Percentiles rank a stretch among this genome's conserved stretches.
Evolutionary conservation across 2,797 vertebrate species (phyloP).

Genomic region (Scleropages formosus): DNA sequence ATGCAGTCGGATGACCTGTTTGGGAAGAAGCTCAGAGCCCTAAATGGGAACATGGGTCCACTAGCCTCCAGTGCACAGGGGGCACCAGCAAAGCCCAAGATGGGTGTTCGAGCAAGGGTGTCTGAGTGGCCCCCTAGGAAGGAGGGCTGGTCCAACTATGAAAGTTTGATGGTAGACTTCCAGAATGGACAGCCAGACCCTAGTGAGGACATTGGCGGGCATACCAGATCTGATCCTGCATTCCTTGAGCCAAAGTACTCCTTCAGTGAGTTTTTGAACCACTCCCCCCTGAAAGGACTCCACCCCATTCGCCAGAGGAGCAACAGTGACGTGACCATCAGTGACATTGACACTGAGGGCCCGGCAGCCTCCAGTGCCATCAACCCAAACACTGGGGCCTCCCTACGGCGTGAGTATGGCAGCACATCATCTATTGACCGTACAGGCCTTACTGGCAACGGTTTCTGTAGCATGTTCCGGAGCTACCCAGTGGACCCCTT

Average conservation of each 20-base stretch:
- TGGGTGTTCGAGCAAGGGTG: slow-evolving; percentile 81
- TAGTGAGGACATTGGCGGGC: slow-evolving; percentile 46
- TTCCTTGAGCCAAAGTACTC: slow-evolving; percentile 79
- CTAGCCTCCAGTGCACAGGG: slow-evolving; percentile 63
- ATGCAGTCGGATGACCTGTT: slow-evolving; percentile 82
- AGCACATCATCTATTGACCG: slow-evolving; percentile 96
- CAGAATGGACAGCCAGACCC: slow-evolving; percentile 67
- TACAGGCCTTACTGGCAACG: slow-evolving; percentile 84
- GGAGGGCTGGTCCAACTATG: slow-evolving; percentile 68
- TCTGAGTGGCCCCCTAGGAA: slow-evolving; percentile 82
- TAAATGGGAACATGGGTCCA: slow-evolving; percentile 74
- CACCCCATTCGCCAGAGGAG: slow-evolving; percentile 92
- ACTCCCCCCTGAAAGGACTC: slow-evolving; percentile 82
- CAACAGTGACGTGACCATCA: slow-evolving; percentile 97
- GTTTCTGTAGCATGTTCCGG: slow-evolving; percentile 86
- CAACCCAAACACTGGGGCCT: slow-evolving; percentile 93
- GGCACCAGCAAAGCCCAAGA: slow-evolving; percentile 81
- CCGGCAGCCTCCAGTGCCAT: slow-evolving; percentile 87
- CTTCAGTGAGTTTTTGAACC: slow-evolving; percentile 79
- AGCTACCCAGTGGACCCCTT: slow-evolving; percentile 80
- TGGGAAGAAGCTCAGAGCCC: slow-evolving; percentile 74
- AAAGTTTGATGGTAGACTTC: slow-evolving; percentile 58
- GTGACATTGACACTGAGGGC: slow-evolving; percentile 92
- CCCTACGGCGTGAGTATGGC: slow-evolving; percentile 91
- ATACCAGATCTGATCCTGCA: slow-evolving; percentile 62